Evolutionary conservation across 2,113 vertebrate species (phyloP), one percentile per base, ranked within the genome.

Genomic region (Gasterosteus aculeatus): DNA sequence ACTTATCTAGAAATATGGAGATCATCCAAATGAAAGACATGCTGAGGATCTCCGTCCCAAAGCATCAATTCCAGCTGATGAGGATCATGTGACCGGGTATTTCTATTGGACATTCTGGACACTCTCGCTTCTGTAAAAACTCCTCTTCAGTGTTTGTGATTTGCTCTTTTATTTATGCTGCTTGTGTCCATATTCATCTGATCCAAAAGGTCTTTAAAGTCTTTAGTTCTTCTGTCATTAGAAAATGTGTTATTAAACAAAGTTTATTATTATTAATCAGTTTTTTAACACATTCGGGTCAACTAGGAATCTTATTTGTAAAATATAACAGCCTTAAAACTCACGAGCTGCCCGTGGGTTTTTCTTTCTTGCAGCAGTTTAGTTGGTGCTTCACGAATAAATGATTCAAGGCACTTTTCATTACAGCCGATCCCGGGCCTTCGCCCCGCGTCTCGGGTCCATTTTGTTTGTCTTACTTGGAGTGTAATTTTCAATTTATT

Each of bases 401-500:
- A 83, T 77, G 0, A 82, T 80, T 84, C 0, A 70, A 59, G 60
- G 74, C 38, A 22, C 65, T 80, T 80, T 69, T 79, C 70, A 88
- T 84, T 85, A 56, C 66, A 31, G 53, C 71, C 81, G 72, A 87
- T 69, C 49, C 56, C 68, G 65, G 77, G 39, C 46, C 53, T n/a
- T 15, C 74, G 71, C 73, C 62, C 38, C 0, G 8, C 67, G 75
- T 69, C 72, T 65, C 10, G 49, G 72, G 80, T 85, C 81, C 78
- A 86, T 78, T 86, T 78, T 66, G 26, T 47, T 62, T 65, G 33
- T 63, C 78, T 82, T 41, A 70, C 54, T 54, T 67, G 56, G 58
- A 85, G 56, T 54, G 51, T 74, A 69, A 85, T 85, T 85, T 87
- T 78, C 58, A 29, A 57, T 84, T 85, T 80, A 26, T 65, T 77